These are phyloP conservation scores for Chromobotia macracanthus DNA, from an alignment of 2,797 vertebrate genomes.

Conservation along the genomic window DNA sequence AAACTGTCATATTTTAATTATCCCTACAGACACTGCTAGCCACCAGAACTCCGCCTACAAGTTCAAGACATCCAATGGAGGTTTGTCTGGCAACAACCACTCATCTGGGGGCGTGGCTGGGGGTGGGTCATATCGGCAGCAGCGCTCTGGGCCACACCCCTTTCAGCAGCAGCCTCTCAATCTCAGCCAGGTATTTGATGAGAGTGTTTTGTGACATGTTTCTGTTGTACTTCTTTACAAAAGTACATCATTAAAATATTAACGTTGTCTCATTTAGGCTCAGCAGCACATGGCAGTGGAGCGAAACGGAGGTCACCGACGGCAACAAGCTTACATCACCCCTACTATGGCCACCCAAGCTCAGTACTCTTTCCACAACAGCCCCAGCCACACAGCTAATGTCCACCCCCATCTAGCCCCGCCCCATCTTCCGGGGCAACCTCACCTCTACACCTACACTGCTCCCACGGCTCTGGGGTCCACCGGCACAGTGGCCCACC, in stretches of 20 bases:
- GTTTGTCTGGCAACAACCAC: slow-evolving; percentile 88
- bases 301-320: slow-evolving; percentile 86
- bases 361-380: slow-evolving; percentile 94
- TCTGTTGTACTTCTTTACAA: neutral
- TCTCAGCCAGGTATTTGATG: slow-evolving; percentile 91
- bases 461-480: slow-evolving; percentile 90
- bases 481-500: slow-evolving; percentile 91
- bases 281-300: slow-evolving; percentile 93
- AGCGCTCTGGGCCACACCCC: slow-evolving; percentile 88
- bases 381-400: slow-evolving; percentile 86
- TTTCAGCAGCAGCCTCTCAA: slow-evolving; percentile 98
- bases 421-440: slow-evolving; percentile 90
- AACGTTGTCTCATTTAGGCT: slow-evolving; percentile 74
- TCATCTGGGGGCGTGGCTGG: slow-evolving; percentile 82
- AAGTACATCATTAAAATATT: neutral
- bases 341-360: slow-evolving; percentile 94
- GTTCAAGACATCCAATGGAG: slow-evolving; percentile 90
- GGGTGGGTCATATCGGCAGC: slow-evolving; percentile 88
- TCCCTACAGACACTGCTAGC: slow-evolving; percentile 82
- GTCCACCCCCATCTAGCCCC: slow-evolving; percentile 91
- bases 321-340: slow-evolving; percentile 97
- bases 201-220: neutral
- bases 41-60: slow-evolving; percentile 93
- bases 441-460: slow-evolving; percentile 96
- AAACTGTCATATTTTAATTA: neutral